Evolutionary conservation across 1,140 invertebrate species (phyloP).

Genomic region (Drosophila simulans): DNA sequence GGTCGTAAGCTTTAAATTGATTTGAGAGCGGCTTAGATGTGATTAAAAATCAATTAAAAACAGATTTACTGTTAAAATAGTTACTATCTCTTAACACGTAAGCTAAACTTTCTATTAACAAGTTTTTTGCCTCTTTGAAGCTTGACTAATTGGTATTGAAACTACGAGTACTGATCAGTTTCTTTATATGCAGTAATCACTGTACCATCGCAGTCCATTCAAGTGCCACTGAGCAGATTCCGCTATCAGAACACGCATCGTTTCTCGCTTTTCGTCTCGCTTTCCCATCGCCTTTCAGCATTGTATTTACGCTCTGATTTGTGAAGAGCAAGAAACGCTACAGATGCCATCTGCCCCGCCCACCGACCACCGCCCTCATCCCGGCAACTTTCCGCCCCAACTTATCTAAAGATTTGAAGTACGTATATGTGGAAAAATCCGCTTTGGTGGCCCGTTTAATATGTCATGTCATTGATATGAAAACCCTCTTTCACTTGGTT

Average conservation of each 20-base stretch:
- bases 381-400: neutral
- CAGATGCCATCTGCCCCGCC: conserved; percentile 21
- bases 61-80: neutral
- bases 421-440: conserved; percentile 46
- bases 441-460: conserved; percentile 70
- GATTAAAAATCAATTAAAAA: conserved; percentile 3
- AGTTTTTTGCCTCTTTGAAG: neutral
- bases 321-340: conserved; percentile 63
- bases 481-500: conserved; percentile 36
- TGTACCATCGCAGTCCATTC: conserved; percentile 43
- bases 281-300: conserved; percentile 53
- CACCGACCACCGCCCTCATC: neutral
- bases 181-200: neutral
- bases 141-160: too few species aligned
- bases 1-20: conserved; percentile 18
- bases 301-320: conserved; percentile 81
- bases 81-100: too few species aligned
- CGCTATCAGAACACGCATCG: conserved; percentile 62
- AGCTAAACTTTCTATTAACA: neutral
- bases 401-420: conserved; percentile 45
- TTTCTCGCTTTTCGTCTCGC: conserved; percentile 42
- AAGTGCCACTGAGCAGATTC: conserved; percentile 63
- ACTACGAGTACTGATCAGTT: too few species aligned
- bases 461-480: conserved; percentile 72
- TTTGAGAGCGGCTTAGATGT: neutral